A percentile compares a stretch with the other conserved stretches of the same genome.
Conservation (phyloP, 2,113 vertebrate genomes). For the Coptodon rendalli region DNA sequence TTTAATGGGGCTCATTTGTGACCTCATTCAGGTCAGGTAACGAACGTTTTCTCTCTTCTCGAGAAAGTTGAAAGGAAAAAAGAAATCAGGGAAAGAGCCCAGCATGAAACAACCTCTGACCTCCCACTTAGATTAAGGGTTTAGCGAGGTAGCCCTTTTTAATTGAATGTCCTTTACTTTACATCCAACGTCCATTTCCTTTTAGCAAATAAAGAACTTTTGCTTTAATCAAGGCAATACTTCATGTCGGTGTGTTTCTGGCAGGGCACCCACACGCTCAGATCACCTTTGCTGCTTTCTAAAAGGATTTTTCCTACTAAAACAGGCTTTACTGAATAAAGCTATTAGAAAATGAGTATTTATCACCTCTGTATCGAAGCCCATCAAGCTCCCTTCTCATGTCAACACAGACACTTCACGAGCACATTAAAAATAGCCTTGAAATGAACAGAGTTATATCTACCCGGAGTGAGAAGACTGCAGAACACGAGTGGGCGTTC, state of each 20-base stretch:
- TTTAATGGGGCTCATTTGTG: constrained; percentile 8
- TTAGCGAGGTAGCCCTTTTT: not conserved
- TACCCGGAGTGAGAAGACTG: not conserved
- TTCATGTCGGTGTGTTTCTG: not conserved
- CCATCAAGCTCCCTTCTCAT: not conserved
- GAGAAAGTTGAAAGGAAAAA: not conserved
- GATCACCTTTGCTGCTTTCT: not conserved
- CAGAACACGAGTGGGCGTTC: not conserved
- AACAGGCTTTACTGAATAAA: not conserved
- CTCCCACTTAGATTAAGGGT: not conserved
- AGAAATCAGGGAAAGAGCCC: not conserved
- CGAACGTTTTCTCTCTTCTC: not conserved
- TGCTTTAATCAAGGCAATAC: not conserved
- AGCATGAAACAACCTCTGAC: not conserved
- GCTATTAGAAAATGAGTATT: not conserved
- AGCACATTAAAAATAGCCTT: not conserved
- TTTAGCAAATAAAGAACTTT: not conserved
- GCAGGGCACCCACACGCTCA: not conserved
- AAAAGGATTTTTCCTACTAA: not conserved
- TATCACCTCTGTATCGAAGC: not conserved
- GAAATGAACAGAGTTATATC: not conserved
- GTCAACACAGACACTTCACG: not conserved
- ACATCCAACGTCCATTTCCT: not conserved
- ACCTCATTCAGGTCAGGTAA: not conserved
- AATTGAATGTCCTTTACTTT: not conserved